Evolutionary conservation across 1,140 invertebrate genomes (phyloP).

Genomic region (Calliphora vicina): DNA sequence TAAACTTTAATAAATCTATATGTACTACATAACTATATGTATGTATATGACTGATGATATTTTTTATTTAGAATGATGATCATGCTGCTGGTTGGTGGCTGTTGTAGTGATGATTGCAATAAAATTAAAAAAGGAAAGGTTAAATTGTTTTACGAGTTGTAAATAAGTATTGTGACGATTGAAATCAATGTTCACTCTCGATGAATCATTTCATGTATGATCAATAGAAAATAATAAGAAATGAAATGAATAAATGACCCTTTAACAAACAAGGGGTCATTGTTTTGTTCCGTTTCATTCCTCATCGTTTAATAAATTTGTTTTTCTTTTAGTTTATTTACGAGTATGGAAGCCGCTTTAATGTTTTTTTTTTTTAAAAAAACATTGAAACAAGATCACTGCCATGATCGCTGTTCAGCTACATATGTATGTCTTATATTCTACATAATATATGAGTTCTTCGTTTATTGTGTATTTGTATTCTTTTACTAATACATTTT

Average conservation of each 20-base stretch:
- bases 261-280: background rate
- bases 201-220: background rate
- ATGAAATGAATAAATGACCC: background rate
- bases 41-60: background rate
- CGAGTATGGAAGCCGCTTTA: background rate
- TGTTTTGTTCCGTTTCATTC: background rate
- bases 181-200: background rate
- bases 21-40: background rate
- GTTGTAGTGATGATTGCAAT: background rate
- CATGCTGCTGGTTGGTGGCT: background rate
- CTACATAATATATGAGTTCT: background rate
- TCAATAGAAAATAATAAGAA: slow-evolving; percentile 9
- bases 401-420: background rate
- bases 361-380: background rate
- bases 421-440: background rate
- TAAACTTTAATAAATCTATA: background rate
- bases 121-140: background rate
- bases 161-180: background rate
- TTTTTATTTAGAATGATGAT: background rate
- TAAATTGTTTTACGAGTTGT: background rate
- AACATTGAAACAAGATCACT: slow-evolving; percentile 9
- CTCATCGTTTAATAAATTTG: background rate
- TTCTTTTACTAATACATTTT: background rate
- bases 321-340: background rate
- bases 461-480: too few species aligned